A percentile compares a stretch with the other conserved stretches of the same genome.
These are phyloP conservation scores for Aramus guarauna DNA, from an alignment of 2,113 vertebrate species.

Conservation along the genomic window DNA sequence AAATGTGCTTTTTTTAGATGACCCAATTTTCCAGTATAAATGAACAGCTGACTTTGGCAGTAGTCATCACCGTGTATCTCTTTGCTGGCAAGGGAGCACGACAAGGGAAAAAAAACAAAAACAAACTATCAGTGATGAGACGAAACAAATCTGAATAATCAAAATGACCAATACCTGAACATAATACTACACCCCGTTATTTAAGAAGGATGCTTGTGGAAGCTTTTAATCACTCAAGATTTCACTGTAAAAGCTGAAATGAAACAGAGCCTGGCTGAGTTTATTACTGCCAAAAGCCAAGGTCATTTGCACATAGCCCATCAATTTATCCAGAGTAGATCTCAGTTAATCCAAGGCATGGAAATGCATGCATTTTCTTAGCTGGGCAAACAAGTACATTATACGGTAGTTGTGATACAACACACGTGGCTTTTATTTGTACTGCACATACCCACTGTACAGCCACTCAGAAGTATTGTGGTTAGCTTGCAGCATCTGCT, in stretches of 20 bases:
- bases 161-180: slow-evolving; percentile 33
- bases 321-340: slow-evolving; percentile 73
- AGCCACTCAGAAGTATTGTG: slow-evolving; percentile 92
- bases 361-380: slow-evolving; percentile 91
- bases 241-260: slow-evolving; percentile 50
- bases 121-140: not conserved
- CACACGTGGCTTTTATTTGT: slow-evolving; percentile 91
- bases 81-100: slow-evolving; percentile 74
- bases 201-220: slow-evolving; percentile 60
- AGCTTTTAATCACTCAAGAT: slow-evolving; percentile 55
- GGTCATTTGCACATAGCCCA: slow-evolving; percentile 78
- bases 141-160: not conserved
- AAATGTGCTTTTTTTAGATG: slow-evolving; percentile 63
- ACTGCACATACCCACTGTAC: slow-evolving; percentile 96
- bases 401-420: slow-evolving; percentile 99
- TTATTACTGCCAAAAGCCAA: slow-evolving; percentile 74
- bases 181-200: not conserved
- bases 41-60: slow-evolving; percentile 60
- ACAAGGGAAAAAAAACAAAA: not conserved
- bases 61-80: slow-evolving; percentile 41
- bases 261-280: slow-evolving; percentile 72
- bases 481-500: slow-evolving; percentile 92
- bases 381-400: slow-evolving; percentile 88
- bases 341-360: slow-evolving; percentile 80
- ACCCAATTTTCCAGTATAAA: slow-evolving; percentile 39